These are phyloP conservation scores for Morus bassanus DNA, from an alignment of 2,797 vertebrate genomes.

Conservation along the genomic window DNA sequence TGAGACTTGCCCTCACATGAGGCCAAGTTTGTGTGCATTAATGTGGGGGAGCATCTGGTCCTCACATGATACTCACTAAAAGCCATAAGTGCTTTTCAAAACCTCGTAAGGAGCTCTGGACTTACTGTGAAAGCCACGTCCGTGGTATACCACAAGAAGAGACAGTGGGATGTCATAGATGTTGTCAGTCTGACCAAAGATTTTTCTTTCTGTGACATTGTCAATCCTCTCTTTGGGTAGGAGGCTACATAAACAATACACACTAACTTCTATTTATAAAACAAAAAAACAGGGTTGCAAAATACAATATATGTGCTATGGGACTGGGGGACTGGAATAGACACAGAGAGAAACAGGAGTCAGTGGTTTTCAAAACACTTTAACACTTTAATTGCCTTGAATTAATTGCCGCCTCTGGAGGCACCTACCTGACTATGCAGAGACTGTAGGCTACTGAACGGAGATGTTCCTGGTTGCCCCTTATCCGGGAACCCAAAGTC, in stretches of 20 bases:
- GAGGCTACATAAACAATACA: background rate
- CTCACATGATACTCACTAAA: background rate
- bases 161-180: constrained; percentile 18
- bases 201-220: background rate
- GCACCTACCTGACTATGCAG: background rate
- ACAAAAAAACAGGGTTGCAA: background rate
- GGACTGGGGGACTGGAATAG: background rate
- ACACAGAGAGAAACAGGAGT: background rate
- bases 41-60: background rate
- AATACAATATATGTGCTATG: background rate
- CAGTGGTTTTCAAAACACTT: background rate
- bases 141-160: constrained; percentile 38
- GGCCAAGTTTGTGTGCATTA: background rate
- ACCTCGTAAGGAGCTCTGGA: background rate
- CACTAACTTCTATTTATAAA: background rate
- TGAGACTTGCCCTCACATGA: background rate
- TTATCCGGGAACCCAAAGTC: background rate
- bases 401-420: background rate
- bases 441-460: background rate
- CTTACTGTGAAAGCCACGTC: background rate
- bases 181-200: constrained; percentile 27
- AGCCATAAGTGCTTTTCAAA: constrained; percentile 11
- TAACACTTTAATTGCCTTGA: background rate
- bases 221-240: background rate
- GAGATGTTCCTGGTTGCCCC: background rate